A percentile compares a stretch with the other conserved stretches of the same genome.
Conservation (phyloP, 2,888 invertebrate species). For the Fabriciana adippe region DNA sequence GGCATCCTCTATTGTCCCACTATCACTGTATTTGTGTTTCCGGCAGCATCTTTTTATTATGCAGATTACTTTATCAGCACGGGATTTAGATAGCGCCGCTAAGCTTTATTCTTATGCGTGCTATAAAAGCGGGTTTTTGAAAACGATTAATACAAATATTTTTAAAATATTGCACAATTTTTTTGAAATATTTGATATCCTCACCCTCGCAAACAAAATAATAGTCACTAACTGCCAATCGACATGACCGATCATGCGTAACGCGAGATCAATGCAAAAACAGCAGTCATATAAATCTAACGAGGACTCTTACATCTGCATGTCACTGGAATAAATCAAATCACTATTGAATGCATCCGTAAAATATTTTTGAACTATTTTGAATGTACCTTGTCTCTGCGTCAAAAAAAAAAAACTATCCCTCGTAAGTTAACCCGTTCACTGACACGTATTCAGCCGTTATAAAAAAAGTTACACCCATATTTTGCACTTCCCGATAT, state of each 20-base stretch:
- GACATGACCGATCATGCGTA: conserved; percentile 79
- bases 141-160: background rate
- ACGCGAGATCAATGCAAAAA: conserved; percentile 73
- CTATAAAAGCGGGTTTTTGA: conserved; percentile 21
- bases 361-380: conserved; percentile 81
- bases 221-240: conserved; percentile 75
- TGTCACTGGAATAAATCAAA: conserved; percentile 82
- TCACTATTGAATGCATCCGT: conserved; percentile 80
- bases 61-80: conserved; percentile 74
- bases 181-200: conserved; percentile 19
- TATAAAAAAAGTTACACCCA: conserved; percentile 81
- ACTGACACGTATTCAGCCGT: conserved; percentile 75
- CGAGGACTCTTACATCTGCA: conserved; percentile 80
- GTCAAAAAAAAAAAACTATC: conserved; percentile 52
- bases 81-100: conserved; percentile 62
- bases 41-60: conserved; percentile 77
- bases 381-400: conserved; percentile 66
- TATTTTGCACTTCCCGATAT: conserved; percentile 81
- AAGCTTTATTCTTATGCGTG: conserved; percentile 46
- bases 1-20: conserved; percentile 60
- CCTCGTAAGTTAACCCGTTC: conserved; percentile 78
- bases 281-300: conserved; percentile 81
- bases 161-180: background rate
- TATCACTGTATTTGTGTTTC: conserved; percentile 73
- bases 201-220: conserved; percentile 57